phyloP scores from a whole-genome alignment of 2,888 invertebrate species.

The Agrochola circellaris region DNA sequence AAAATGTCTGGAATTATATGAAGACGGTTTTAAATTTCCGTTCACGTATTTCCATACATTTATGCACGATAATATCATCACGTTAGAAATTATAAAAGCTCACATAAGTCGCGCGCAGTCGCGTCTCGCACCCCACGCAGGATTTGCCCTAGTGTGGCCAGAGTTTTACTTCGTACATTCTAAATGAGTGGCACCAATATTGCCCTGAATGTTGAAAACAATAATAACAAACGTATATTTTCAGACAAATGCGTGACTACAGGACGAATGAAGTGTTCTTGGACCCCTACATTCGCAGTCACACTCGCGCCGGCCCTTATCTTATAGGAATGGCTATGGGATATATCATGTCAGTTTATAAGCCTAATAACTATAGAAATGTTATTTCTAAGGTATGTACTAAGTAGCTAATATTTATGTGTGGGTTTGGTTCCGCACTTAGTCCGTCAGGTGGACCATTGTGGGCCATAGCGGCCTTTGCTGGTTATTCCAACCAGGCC shows the following conservation, averaged over 20 bases:
- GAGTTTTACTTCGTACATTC: neutral
- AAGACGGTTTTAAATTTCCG: too few species aligned
- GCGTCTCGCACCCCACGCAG: neutral
- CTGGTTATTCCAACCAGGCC: too few species aligned
- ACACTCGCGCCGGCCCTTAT: constrained; percentile 48
- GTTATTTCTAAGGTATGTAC: constrained; percentile 43
- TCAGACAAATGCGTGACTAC: constrained; percentile 36
- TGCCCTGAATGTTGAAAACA: neutral
- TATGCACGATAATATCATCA: too few species aligned
- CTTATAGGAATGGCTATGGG: constrained; percentile 57
- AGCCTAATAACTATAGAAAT: constrained; percentile 42
- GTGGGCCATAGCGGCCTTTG: too few species aligned
- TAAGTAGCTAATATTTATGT: neutral
- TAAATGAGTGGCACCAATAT: neutral
- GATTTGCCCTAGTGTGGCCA: neutral
- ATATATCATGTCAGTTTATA: constrained; percentile 32
- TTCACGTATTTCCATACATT: too few species aligned
- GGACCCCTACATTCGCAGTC: constrained; percentile 33
- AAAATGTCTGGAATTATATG: neutral
- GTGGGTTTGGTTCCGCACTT: too few species aligned
- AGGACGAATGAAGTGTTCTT: constrained; percentile 47
- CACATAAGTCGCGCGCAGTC: neutral
- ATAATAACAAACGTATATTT: neutral
- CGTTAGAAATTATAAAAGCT: too few species aligned
- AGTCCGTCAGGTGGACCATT: too few species aligned